These are phyloP conservation scores for Dreissena rostriformis DNA, from an alignment of 1,140 invertebrate species.

Conservation along the genomic window DNA sequence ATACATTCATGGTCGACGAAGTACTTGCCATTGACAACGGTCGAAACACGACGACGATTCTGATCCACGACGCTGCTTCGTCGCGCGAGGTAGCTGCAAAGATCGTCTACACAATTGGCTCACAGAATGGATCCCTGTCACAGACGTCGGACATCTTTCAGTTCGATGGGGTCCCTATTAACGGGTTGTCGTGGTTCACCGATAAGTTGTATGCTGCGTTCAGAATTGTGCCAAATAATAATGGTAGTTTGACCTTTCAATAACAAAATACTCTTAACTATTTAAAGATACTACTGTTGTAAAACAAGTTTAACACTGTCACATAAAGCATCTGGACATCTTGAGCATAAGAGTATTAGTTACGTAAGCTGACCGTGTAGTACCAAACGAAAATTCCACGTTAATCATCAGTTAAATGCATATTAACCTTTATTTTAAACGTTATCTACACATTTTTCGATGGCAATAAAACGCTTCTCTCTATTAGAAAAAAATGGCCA, in stretches of 20 bases:
- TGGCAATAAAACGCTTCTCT: too few relatives aligned
- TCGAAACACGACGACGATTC: conserved; percentile 24
- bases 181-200: conserved; percentile 43
- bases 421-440: too few relatives aligned
- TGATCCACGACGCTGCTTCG: conserved; percentile 14
- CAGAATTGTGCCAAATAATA: conserved; percentile 20
- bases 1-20: conserved; percentile 27
- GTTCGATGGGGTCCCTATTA: conserved; percentile 36
- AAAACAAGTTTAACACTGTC: too few relatives aligned
- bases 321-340: too few relatives aligned
- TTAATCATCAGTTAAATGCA: too few relatives aligned
- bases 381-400: too few relatives aligned
- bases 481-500: too few relatives aligned
- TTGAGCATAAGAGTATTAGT: too few relatives aligned
- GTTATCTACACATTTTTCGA: too few relatives aligned
- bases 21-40: conserved; percentile 38
- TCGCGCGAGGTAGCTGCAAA: conserved; percentile 23
- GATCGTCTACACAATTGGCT: conserved; percentile 14
- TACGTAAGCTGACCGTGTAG: too few relatives aligned
- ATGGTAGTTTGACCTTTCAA: background rate
- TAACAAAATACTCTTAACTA: background rate
- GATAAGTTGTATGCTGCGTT: conserved; percentile 28
- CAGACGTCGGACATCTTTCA: conserved; percentile 22
- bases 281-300: too few relatives aligned
- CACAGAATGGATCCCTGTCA: conserved; percentile 33